Conservation (phyloP, 2,888 invertebrate species). For the Stenichneumon culpator region DNA sequence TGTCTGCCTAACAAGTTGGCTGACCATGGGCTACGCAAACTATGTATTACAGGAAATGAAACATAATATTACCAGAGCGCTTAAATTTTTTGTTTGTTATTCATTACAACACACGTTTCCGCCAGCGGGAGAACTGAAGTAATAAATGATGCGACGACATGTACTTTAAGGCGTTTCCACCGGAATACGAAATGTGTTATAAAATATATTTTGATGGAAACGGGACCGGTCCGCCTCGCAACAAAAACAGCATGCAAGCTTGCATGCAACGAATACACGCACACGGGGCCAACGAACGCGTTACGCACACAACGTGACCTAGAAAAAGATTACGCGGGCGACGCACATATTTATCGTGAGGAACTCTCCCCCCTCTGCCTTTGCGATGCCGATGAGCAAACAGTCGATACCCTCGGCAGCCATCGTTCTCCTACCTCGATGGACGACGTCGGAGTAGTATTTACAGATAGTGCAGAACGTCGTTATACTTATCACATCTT, state of each 20-base stretch:
- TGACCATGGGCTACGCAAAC: background rate
- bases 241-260: constrained; percentile 44
- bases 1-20: background rate
- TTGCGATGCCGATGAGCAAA: constrained; percentile 58
- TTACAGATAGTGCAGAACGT: constrained; percentile 59
- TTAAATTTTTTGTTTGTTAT: no score
- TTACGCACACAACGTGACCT: constrained; percentile 61
- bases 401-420: constrained; percentile 46
- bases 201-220: constrained; percentile 10
- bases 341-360: constrained; percentile 44
- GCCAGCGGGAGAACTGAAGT: no score
- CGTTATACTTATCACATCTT: constrained; percentile 50
- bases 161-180: background rate
- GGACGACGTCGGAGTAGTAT: constrained; percentile 30
- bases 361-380: constrained; percentile 37
- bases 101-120: no score
- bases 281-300: constrained; percentile 47
- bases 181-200: background rate
- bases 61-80: background rate
- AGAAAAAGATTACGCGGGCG: constrained; percentile 53
- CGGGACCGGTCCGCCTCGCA: constrained; percentile 45
- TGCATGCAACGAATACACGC: constrained; percentile 48
- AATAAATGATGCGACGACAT: background rate
- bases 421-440: constrained; percentile 18
- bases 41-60: background rate